Evolutionary conservation across 2,113 vertebrate genomes (phyloP), one percentile per base, ranked within the genome.

Genomic region (Patagioenas fasciata): DNA sequence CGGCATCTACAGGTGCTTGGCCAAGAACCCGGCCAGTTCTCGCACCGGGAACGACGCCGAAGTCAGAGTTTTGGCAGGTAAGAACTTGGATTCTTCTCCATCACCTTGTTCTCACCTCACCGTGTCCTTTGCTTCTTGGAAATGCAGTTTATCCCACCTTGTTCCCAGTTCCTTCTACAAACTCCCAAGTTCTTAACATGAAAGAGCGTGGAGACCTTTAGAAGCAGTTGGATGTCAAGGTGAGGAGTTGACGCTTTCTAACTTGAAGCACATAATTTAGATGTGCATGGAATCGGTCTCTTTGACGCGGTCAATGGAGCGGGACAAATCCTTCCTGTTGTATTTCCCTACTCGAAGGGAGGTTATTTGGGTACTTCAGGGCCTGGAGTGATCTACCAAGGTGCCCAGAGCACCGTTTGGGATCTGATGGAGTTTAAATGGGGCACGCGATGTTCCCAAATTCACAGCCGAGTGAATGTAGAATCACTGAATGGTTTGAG

Each of bases 11-110:
- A 97, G 99, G 12, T 99, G 99, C 74, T 93, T 98, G 77, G 98
- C 99, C 0, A 98, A 98, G 88, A 99, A 99, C 87, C 98, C 99
- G 0, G 98, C 98, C 54, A 99, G 99, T 94, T 98, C 97, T 1
- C 98, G 99, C 77, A 98, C 98, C 0, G 99, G 99, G 50, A 98
- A 98, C 0, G 99, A 99, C 29, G 99, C 98, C 0, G 98, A 99
- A 93, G 98, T 99, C 21, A 97, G 98, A 14, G 98, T 99, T 47
- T 92, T 99, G 50, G 98, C 99, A 94, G 99, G 99, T 99, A 96
- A 80, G 88, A 53, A 14, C 16, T 47, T 47, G 44, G 44, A 19
- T 47, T 19, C 44, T 47, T 47, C 44, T 18, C 44, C 18, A 18
- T 44, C 16, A 16, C 15, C 42, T 44, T 44, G 15, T 44, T 44